A percentile compares a stretch with the other conserved stretches of the same genome.
Evolutionary conservation across 2,888 invertebrate genomes (phyloP).

Genomic region (Lymantria dispar): DNA sequence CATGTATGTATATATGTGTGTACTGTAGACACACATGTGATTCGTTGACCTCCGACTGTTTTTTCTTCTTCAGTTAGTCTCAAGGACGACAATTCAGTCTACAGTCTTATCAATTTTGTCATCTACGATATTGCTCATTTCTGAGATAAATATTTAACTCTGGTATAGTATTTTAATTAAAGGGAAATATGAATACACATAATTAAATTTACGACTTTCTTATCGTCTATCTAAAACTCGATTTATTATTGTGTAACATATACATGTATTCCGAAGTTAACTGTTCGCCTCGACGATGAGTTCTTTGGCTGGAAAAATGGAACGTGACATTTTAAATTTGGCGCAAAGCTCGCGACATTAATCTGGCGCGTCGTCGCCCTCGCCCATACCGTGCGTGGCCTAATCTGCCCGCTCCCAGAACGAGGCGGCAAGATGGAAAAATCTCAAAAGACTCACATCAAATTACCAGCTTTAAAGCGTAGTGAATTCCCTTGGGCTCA

Average conservation of each 20-base stretch:
- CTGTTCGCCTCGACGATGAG: conserved; percentile 58
- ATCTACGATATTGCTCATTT: conserved; percentile 38
- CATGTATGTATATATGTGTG: conserved; percentile 53
- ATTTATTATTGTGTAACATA: conserved; percentile 38
- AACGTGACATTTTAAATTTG: conserved; percentile 79
- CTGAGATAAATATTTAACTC: conserved; percentile 8
- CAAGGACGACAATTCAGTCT: conserved; percentile 43
- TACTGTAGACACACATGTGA: conserved; percentile 47
- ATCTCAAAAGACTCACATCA: conserved; percentile 79
- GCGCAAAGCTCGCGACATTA: conserved; percentile 77
- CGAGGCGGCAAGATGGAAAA: conserved; percentile 76
- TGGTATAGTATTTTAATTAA: no score
- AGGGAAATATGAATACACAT: no score
- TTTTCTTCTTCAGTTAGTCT: conserved; percentile 46
- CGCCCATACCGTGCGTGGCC: conserved; percentile 70
- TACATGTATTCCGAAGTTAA: conserved; percentile 57
- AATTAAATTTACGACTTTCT: no score
- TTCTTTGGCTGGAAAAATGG: conserved; percentile 74
- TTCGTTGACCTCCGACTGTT: conserved; percentile 56
- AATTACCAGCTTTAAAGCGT: conserved; percentile 80
- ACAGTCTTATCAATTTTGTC: conserved; percentile 38
- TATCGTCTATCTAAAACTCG: conserved; percentile 1
- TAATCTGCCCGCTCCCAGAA: conserved; percentile 73
- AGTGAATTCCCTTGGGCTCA: conserved; percentile 69
- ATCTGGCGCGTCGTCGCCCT: conserved; percentile 77